phyloP scores from a whole-genome alignment of 2,113 vertebrate genomes.

The Paedocypris sp. region DNA sequence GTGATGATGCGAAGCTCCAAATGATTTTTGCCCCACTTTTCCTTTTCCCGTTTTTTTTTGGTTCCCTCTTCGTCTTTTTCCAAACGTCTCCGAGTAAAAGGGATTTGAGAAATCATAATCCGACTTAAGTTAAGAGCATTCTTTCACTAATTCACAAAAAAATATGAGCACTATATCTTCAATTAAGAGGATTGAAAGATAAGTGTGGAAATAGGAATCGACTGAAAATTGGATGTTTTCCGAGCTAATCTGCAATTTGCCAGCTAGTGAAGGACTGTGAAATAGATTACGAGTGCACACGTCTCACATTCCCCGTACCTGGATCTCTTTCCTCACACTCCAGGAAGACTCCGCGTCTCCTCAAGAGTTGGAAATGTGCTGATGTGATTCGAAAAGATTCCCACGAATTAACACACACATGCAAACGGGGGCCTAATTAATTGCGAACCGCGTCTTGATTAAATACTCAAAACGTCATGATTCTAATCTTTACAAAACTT shows the following conservation, averaged over 20 bases:
- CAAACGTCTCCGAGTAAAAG: conserved; percentile 19
- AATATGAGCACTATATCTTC: conserved; percentile 49
- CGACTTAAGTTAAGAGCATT: conserved; percentile 46
- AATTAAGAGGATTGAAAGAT: conserved; percentile 52
- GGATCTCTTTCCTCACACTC: not conserved
- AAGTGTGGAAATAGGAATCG: conserved; percentile 49
- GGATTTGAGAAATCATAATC: conserved; percentile 47
- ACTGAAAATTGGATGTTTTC: conserved; percentile 43
- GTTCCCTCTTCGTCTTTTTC: too few species aligned
- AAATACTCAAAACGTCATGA: conserved; percentile 68
- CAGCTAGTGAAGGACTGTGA: conserved; percentile 40
- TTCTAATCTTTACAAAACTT: conserved; percentile 68
- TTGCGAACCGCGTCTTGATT: conserved; percentile 64
- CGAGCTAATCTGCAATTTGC: conserved; percentile 47
- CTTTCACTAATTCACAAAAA: conserved; percentile 44
- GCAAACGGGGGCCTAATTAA: conserved; percentile 62
- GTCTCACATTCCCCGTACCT: conserved; percentile 9
- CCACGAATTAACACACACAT: conserved; percentile 61
- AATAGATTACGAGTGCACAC: conserved; percentile 44
- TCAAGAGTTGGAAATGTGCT: conserved; percentile 28
- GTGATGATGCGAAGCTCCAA: conserved; percentile 34
- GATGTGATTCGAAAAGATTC: conserved; percentile 51
- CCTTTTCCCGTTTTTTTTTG: conserved; percentile 1
- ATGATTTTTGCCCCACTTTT: not conserved
- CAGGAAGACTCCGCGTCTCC: too few species aligned